Evolutionary conservation across 2,888 invertebrate species (phyloP).

Genomic region (Phengaris alcon): DNA sequence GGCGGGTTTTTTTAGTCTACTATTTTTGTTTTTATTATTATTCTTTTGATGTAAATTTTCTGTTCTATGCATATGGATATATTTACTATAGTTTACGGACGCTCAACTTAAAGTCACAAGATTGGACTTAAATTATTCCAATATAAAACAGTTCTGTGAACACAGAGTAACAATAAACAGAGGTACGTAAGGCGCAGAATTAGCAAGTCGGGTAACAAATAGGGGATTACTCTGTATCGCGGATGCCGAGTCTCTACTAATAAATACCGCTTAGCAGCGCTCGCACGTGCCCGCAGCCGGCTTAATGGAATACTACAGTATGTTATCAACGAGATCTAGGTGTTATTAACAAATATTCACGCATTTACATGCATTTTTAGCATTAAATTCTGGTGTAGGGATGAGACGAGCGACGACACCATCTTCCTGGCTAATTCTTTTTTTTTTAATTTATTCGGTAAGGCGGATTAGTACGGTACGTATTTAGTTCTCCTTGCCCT

Average conservation of each 20-base stretch:
- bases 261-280: slow-evolving; percentile 40
- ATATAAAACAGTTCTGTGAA: background rate
- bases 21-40: no score
- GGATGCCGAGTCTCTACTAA: slow-evolving; percentile 35
- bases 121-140: background rate
- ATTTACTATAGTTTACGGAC: background rate
- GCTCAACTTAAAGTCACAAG: background rate
- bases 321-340: background rate
- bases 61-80: no score
- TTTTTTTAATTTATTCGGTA: no score
- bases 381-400: no score
- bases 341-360: background rate
- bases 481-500: no score
- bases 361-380: no score
- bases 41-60: no score
- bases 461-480: no score
- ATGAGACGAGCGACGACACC: no score
- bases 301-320: slow-evolving; percentile 30
- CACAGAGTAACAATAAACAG: slow-evolving; percentile 22
- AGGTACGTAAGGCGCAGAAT: slow-evolving; percentile 36
- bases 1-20: no score
- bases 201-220: slow-evolving; percentile 41
- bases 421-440: no score
- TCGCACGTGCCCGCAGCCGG: slow-evolving; percentile 33
- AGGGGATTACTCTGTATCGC: slow-evolving; percentile 40